phyloP scores from a whole-genome alignment of 2,113 vertebrate genomes.

The Protobothrops flavoviridis region DNA sequence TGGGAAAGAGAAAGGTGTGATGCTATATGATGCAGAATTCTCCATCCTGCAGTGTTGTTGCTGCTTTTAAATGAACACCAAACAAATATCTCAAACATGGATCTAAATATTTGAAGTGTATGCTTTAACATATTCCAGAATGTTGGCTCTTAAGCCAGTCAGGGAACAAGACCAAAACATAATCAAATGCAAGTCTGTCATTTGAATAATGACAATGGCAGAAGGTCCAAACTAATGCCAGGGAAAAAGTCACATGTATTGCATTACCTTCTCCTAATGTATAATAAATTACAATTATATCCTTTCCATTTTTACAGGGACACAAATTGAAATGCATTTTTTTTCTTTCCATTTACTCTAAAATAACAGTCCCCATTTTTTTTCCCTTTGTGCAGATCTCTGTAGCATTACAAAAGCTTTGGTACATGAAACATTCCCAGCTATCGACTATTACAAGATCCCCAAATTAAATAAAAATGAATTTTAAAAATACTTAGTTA shows the following conservation, averaged over 20 bases:
- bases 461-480: neutral
- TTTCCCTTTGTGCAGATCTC: neutral
- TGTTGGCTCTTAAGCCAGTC: neutral
- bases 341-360: neutral
- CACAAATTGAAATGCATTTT: neutral
- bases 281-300: neutral
- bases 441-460: neutral
- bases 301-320: neutral
- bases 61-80: neutral
- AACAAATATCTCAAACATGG: neutral
- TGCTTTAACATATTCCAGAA: neutral
- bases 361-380: neutral
- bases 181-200: neutral
- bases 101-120: conserved; percentile 6
- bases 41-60: neutral
- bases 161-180: neutral
- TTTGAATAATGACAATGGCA: neutral
- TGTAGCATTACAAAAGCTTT: neutral
- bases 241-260: neutral
- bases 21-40: neutral
- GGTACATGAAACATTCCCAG: neutral
- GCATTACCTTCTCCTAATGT: neutral
- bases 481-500: neutral
- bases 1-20: neutral
- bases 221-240: conserved; percentile 11